A percentile compares a stretch with the other conserved stretches of the same genome.
phyloP scores from a whole-genome alignment of 2,113 vertebrate genomes.

The Pelodiscus sinensis region DNA sequence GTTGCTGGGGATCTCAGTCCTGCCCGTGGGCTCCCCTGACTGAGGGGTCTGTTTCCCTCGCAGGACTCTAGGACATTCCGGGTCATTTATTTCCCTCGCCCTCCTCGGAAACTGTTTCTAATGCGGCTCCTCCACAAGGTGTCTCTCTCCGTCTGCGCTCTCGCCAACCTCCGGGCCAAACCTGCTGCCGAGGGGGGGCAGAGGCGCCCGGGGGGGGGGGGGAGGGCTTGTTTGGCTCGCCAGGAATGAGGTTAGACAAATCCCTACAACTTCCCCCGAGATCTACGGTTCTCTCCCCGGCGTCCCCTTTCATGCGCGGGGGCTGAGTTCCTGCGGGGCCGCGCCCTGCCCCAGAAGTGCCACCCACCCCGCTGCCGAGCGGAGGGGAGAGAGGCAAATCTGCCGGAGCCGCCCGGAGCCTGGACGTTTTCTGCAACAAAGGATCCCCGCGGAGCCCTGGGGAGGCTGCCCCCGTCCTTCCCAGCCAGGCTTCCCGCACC shows the following conservation, averaged over 20 bases:
- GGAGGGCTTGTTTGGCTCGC: background rate
- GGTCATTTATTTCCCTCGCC: background rate
- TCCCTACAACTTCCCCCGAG: background rate
- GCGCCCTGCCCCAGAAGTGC: background rate
- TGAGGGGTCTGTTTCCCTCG: background rate
- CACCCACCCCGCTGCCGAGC: background rate
- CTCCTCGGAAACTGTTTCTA: background rate
- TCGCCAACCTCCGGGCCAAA: background rate
- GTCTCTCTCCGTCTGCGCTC: constrained; percentile 41
- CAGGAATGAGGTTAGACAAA: background rate
- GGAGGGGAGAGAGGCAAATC: background rate
- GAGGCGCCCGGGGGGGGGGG: background rate
- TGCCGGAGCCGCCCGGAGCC: background rate
- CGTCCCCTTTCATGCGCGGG: background rate
- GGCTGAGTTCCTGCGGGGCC: background rate
- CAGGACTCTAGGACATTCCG: fast-evolving
- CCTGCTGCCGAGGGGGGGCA: background rate
- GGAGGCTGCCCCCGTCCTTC: fast-evolving
- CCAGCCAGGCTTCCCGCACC: background rate
- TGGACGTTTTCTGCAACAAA: background rate
- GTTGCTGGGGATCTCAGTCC: fast-evolving
- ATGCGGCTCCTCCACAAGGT: constrained; percentile 16
- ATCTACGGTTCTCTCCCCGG: background rate
- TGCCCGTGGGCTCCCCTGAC: background rate
- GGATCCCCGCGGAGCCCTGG: background rate